Base-by-base conservation (phyloP, 1,140 invertebrate species). In the Delia radicum region DNA sequence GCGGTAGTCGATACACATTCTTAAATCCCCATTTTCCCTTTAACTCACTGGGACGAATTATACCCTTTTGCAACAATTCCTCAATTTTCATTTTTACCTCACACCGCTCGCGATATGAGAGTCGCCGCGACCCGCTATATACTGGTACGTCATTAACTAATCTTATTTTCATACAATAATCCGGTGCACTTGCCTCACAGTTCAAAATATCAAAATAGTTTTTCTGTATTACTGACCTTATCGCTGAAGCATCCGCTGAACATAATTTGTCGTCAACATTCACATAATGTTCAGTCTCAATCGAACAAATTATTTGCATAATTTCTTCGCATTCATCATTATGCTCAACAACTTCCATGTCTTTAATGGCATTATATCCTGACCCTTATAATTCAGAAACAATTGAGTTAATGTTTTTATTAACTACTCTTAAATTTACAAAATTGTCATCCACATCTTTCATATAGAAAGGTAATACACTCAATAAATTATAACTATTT, bases 1-100 rank as follows among this genome's bases (percentile, higher is more conserved):
- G 8, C 86, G 77, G 75, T 87, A 90, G 77, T 89, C 88, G 0
- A 87, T 83, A 74, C 82, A 86, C 1, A 82, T 79, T 8, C 87
- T 75, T 76, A 79, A 86, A 1, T 78, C 71, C 0, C 82, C 85
- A 75, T 83, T 78, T 48, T 81, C 77, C 73, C 88, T 88, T n/a
- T n/a, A n/a, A n/a, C n/a, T n/a, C n/a, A n/a, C n/a, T n/a, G n/a
- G n/a, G n/a, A n/a, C n/a, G n/a, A 73, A 26, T n/a, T n/a, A n/a
- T n/a, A n/a, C n/a, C n/a, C n/a, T n/a, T n/a, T n/a, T n/a, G n/a
- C n/a, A n/a, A n/a, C n/a, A n/a, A n/a, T n/a, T n/a, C n/a, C n/a
- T n/a, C n/a, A n/a, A n/a, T n/a, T n/a, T n/a, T n/a, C n/a, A n/a
- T n/a, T n/a, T n/a, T n/a, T n/a, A n/a, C n/a, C n/a, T n/a, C n/a